Percentiles rank a stretch among this genome's conserved stretches.
Conservation (phyloP, 2,113 vertebrate genomes). For the Ochotona princeps region DNA sequence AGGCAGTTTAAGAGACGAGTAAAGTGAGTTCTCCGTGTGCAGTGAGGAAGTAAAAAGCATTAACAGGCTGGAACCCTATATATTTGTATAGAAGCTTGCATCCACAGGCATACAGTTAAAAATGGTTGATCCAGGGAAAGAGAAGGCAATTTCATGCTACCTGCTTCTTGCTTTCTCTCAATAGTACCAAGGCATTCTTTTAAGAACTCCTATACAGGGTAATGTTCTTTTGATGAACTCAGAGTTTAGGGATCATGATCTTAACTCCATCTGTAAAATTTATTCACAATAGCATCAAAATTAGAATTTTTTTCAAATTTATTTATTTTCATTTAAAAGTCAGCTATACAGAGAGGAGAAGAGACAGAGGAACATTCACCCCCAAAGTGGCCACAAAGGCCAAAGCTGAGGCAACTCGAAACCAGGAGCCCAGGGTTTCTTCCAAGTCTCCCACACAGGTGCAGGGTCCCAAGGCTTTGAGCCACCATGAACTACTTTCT, state of each 20-base stretch:
- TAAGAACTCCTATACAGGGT: background rate
- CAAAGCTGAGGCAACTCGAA: too few relatives aligned
- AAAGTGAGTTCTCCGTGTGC: background rate
- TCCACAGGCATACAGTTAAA: too few relatives aligned
- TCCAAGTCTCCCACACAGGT: too few relatives aligned
- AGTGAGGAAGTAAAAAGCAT: background rate
- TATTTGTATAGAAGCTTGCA: background rate
- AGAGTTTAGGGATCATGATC: background rate
- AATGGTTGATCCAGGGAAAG: background rate
- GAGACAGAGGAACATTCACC: too few relatives aligned
- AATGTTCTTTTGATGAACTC: background rate
- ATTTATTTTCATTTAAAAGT: too few relatives aligned
- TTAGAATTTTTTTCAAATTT: too few relatives aligned
- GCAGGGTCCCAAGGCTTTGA: too few relatives aligned
- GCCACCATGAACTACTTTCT: too few relatives aligned
- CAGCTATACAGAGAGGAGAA: too few relatives aligned
- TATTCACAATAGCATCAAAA: background rate
- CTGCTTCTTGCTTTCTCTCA: background rate
- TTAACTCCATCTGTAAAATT: background rate
- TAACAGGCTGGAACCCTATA: background rate
- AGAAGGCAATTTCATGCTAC: rapidly evolving
- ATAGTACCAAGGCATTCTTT: background rate
- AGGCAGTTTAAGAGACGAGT: background rate
- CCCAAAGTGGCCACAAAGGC: too few relatives aligned
- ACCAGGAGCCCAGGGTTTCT: too few relatives aligned